Percentiles rank a stretch among this genome's conserved stretches.
Conservation (phyloP, 2,888 invertebrate genomes). For the Melinopterus prodromus region DNA sequence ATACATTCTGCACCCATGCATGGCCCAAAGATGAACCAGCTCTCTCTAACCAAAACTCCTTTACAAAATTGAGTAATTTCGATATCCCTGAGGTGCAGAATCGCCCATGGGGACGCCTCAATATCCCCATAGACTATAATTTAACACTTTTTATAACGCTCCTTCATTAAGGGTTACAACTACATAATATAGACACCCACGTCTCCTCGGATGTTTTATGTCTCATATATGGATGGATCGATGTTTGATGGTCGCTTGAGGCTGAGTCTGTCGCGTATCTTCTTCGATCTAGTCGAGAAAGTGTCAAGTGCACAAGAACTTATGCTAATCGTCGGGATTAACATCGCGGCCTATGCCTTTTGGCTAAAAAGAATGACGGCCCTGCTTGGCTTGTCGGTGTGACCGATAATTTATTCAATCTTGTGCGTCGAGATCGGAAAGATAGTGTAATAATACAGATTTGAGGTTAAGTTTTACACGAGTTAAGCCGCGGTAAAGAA, state of each 20-base stretch:
- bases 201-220: too few species aligned
- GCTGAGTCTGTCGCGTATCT: constrained; percentile 30
- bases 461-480: background rate
- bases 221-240: background rate
- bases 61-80: too few species aligned
- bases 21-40: too few species aligned
- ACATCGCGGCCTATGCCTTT: background rate
- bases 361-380: background rate
- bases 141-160: too few species aligned
- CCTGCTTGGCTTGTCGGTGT: background rate
- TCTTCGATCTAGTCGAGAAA: constrained; percentile 31
- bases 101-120: too few species aligned
- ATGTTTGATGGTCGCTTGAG: constrained; percentile 26
- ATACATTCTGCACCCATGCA: too few species aligned
- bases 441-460: constrained; percentile 4
- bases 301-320: constrained; percentile 29
- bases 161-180: too few species aligned
- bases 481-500: background rate
- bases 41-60: too few species aligned
- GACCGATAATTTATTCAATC: background rate
- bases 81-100: too few species aligned
- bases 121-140: too few species aligned
- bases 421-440: background rate
- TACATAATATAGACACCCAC: too few species aligned
- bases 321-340: background rate